Evolutionary conservation across 2,113 vertebrate species (phyloP).

Genomic region (Mystacornis crossleyi): DNA sequence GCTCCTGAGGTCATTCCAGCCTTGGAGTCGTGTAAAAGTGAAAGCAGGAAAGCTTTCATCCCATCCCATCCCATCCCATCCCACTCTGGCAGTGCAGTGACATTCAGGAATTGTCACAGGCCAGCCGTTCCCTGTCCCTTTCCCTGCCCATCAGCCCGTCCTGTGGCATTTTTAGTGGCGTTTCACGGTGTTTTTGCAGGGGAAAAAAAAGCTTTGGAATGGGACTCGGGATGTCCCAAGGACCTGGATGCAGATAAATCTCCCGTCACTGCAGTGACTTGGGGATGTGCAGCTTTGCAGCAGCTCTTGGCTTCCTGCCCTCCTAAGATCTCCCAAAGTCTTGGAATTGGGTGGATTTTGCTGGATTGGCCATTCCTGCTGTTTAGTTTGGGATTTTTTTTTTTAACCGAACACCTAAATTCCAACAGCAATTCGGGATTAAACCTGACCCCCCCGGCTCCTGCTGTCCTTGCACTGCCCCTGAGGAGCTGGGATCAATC

Average conservation of each 20-base stretch:
- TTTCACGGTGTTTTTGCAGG: rapidly evolving
- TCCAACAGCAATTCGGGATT: not conserved
- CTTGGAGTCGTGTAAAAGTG: not conserved
- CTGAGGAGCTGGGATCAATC: not conserved
- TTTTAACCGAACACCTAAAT: not conserved
- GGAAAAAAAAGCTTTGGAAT: not conserved
- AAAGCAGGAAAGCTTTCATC: not conserved
- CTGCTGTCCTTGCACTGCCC: rapidly evolving
- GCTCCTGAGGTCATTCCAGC: not conserved
- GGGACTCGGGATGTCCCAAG: not conserved
- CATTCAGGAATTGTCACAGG: not conserved
- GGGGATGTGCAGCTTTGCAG: not conserved
- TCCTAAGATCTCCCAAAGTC: not conserved
- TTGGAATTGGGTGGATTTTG: not conserved
- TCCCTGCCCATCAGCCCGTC: not conserved
- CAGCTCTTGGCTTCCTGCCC: not conserved
- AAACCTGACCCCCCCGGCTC: not conserved
- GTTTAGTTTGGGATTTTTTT: not conserved
- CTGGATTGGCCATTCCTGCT: not conserved
- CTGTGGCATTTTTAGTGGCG: rapidly evolving
- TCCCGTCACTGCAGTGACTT: not conserved
- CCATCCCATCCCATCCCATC: not conserved
- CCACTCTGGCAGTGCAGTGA: not conserved
- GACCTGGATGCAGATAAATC: not conserved
- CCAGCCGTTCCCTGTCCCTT: not conserved